Evolutionary conservation across 1,140 invertebrate species (phyloP).

Genomic region (Diorhabda carinulata): DNA sequence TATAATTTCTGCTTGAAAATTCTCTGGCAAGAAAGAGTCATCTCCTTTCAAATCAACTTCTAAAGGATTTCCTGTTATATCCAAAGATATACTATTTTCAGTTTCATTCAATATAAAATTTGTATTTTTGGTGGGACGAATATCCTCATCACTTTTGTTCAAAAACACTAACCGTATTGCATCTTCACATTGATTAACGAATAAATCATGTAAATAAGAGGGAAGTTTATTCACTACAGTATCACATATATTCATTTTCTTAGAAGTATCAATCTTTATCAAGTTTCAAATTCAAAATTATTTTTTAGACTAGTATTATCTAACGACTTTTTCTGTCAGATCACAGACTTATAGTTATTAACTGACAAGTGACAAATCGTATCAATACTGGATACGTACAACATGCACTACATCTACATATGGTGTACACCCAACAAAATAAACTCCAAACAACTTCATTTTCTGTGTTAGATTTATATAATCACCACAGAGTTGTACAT

Average conservation of each 20-base stretch:
- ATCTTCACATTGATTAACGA: neutral
- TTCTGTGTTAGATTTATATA: too few relatives aligned
- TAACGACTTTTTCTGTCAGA: too few relatives aligned
- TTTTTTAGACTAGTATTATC: too few relatives aligned
- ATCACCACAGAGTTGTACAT: too few relatives aligned
- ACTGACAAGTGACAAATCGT: too few relatives aligned
- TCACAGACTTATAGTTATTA: too few relatives aligned
- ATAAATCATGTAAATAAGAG: neutral
- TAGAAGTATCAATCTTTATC: too few relatives aligned
- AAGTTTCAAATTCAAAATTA: too few relatives aligned
- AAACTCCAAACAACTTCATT: too few relatives aligned
- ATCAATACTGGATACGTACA: too few relatives aligned
- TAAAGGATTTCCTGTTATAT: conserved; percentile 30
- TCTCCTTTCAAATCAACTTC: conserved; percentile 25
- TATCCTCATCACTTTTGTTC: neutral
- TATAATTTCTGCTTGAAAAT: conserved; percentile 8
- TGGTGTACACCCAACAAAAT: too few relatives aligned
- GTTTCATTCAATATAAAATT: neutral
- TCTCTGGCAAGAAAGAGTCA: conserved; percentile 8
- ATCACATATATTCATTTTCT: neutral
- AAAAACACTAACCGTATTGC: neutral
- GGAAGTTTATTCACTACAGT: neutral
- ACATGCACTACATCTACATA: too few relatives aligned
- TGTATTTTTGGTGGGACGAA: neutral
- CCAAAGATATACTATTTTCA: neutral